Evolutionary conservation across 2,797 vertebrate species (phyloP).

Genomic region (Silurus lanzhouensis): DNA sequence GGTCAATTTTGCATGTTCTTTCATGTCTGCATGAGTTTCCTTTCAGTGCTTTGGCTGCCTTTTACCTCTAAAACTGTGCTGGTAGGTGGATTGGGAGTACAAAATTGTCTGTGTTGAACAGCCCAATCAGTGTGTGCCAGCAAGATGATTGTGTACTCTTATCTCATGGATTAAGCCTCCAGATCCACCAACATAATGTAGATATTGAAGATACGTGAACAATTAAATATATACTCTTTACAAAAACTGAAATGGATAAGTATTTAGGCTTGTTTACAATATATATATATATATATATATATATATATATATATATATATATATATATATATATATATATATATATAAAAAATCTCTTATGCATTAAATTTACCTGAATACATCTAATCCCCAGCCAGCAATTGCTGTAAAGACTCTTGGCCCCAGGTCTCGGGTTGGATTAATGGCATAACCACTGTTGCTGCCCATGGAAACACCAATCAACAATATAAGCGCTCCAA

Average conservation of each 20-base stretch:
- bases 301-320: no score
- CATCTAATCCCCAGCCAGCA: slow-evolving; percentile 78
- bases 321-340: no score
- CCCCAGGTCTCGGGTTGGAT: slow-evolving; percentile 78
- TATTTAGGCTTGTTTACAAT: no score
- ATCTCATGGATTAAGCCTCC: neutral
- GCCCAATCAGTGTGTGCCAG: neutral
- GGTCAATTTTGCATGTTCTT: neutral
- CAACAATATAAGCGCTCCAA: slow-evolving; percentile 74
- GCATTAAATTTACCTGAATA: slow-evolving; percentile 70
- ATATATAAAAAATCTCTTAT: no score
- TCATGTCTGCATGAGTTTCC: neutral
- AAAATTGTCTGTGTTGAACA: neutral
- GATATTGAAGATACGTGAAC: neutral
- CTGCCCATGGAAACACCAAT: slow-evolving; percentile 78
- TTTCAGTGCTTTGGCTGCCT: neutral
- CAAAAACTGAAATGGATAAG: neutral
- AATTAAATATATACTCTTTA: neutral
- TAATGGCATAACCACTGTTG: slow-evolving; percentile 82
- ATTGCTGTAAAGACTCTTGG: slow-evolving; percentile 76
- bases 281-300: no score
- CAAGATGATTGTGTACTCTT: neutral
- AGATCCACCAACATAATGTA: neutral
- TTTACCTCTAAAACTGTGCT: neutral
- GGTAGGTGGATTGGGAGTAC: neutral